These are phyloP conservation scores for Coregonus suidteri DNA, from an alignment of 2,797 vertebrate genomes.

Conservation along the genomic window DNA sequence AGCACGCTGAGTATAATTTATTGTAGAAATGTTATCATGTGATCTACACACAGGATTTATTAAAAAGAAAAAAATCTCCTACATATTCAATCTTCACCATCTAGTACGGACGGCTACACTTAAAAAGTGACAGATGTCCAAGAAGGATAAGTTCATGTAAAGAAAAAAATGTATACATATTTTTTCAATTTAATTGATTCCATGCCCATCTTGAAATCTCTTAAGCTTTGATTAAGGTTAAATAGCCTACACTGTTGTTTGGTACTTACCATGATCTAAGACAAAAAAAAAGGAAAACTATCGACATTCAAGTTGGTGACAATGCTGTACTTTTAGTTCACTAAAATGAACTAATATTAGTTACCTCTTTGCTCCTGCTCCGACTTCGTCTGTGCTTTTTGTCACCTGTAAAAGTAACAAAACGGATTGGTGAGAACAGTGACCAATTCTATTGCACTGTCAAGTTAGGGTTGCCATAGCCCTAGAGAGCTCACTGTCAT, in stretches of 20 bases:
- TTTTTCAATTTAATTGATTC: slow-evolving; percentile 56
- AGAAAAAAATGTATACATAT: slow-evolving; percentile 48
- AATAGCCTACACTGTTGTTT: slow-evolving; percentile 18
- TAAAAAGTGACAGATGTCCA: slow-evolving; percentile 64
- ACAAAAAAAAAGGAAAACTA: slow-evolving; percentile 52
- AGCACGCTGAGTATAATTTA: slow-evolving; percentile 99
- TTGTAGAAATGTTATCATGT: slow-evolving; percentile 99
- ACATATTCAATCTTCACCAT: slow-evolving; percentile 78
- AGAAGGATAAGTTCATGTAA: slow-evolving; percentile 57
- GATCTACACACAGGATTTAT: slow-evolving; percentile 95
- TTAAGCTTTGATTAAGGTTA: slow-evolving; percentile 38
- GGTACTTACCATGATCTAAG: slow-evolving; percentile 90
- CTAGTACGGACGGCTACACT: slow-evolving; percentile 60
- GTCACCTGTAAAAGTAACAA: slow-evolving; percentile 77
- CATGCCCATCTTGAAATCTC: slow-evolving; percentile 70
- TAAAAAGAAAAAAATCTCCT: slow-evolving; percentile 83
- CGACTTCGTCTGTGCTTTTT: slow-evolving; percentile 91
- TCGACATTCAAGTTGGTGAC: slow-evolving; percentile 43
- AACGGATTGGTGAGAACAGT: neutral
- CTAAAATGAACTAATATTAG: slow-evolving; percentile 82
- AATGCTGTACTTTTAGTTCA: slow-evolving; percentile 59
- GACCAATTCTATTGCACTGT: neutral
- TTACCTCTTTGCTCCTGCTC: slow-evolving; percentile 99
- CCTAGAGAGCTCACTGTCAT: too few relatives aligned
- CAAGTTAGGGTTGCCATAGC: neutral